Conservation (phyloP, 2,113 vertebrate species). For the Corythaeola cristata region DNA sequence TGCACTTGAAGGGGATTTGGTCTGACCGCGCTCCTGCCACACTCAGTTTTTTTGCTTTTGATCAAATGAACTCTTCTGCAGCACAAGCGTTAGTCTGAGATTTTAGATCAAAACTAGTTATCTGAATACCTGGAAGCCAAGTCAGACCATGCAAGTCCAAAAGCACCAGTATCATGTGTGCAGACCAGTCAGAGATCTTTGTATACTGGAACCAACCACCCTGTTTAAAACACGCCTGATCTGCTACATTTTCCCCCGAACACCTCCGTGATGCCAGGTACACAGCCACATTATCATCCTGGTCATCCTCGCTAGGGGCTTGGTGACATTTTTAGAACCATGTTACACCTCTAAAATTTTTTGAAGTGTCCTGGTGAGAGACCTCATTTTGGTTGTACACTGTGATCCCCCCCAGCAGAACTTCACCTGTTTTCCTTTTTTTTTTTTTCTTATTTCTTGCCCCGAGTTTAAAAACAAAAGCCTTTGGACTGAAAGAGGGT, state of each 20-base stretch:
- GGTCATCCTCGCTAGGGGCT: background rate
- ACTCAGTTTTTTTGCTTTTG: background rate
- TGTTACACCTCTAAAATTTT: background rate
- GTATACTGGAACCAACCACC: background rate
- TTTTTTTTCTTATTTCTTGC: background rate
- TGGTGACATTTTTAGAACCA: background rate
- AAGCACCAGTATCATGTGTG: fast-evolving
- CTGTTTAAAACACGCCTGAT: background rate
- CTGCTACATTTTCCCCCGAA: background rate
- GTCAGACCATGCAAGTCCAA: background rate
- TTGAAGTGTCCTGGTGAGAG: background rate
- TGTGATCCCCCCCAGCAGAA: background rate
- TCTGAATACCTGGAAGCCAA: background rate
- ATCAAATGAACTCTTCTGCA: background rate
- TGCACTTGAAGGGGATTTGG: background rate
- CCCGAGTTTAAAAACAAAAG: background rate
- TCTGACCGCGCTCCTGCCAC: background rate
- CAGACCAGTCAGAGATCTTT: background rate
- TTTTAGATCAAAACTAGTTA: background rate
- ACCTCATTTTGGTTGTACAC: background rate
- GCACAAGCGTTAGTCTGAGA: background rate
- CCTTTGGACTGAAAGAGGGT: background rate
- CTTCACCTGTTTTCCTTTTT: background rate
- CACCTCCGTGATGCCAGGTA: background rate
- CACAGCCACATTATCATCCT: fast-evolving